Conservation (phyloP, 2,113 vertebrate genomes). For the Toxotes jaculatrix region DNA sequence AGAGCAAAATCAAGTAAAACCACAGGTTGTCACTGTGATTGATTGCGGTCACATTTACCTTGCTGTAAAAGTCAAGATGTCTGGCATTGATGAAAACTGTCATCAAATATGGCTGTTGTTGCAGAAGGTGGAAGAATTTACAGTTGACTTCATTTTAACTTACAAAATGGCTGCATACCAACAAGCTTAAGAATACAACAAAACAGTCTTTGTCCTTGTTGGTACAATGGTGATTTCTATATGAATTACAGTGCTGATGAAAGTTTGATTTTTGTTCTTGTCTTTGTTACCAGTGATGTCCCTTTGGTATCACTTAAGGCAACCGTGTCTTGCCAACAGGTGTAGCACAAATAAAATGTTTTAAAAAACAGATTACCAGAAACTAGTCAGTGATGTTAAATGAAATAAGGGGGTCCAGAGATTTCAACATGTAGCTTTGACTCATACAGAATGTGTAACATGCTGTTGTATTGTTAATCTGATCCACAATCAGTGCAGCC, state of each 20-base stretch:
- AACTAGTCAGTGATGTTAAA: no score
- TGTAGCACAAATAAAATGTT: slow-evolving; percentile 1
- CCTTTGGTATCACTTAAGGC: neutral
- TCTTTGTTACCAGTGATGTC: no score
- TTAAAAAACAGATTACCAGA: neutral
- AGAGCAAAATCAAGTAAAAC: slow-evolving; percentile 25
- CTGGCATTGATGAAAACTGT: slow-evolving; percentile 8
- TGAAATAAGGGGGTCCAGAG: no score
- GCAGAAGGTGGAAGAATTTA: neutral
- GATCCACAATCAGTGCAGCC: neutral
- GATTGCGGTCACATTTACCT: slow-evolving; percentile 27
- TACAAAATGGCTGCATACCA: neutral
- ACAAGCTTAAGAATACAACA: neutral
- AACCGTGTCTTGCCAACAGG: neutral
- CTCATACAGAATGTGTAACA: neutral
- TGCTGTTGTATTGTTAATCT: neutral
- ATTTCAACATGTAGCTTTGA: neutral
- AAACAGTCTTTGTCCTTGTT: neutral
- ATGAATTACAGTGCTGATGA: neutral
- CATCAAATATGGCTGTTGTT: neutral
- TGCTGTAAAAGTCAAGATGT: slow-evolving; percentile 16
- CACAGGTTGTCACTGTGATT: slow-evolving; percentile 37
- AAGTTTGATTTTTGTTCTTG: no score
- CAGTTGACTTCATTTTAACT: neutral
- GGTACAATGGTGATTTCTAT: neutral